Percentiles rank a stretch among this genome's conserved stretches.
Conservation (phyloP, 2,113 vertebrate genomes). For the Lethenteron reissneri region DNA sequence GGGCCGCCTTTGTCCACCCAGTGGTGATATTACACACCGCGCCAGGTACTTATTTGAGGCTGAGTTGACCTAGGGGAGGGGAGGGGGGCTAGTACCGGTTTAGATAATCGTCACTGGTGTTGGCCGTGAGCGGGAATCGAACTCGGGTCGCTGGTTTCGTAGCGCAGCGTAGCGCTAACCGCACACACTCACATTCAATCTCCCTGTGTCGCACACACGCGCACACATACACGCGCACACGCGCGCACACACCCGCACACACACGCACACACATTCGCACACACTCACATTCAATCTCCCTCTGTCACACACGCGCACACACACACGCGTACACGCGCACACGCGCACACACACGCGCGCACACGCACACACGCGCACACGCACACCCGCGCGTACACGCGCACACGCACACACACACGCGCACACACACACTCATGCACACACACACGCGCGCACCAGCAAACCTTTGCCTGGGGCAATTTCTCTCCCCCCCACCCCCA, state of each 20-base stretch:
- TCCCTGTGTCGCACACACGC: not conserved
- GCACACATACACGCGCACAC: not conserved
- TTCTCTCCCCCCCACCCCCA: not conserved
- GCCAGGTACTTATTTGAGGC: no score
- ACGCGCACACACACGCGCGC: not conserved
- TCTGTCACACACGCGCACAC: not conserved
- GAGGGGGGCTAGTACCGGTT: no score
- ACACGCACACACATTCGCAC: not conserved
- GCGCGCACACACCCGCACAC: not conserved
- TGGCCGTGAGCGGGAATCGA: no score
- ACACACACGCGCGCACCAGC: not conserved
- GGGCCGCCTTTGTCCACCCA: no score
- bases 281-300: no score
- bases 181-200: no score
- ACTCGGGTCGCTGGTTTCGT: no score
- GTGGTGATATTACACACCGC: no score
- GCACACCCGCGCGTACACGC: not conserved
- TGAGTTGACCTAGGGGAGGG: no score
- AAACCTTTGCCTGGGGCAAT: not conserved
- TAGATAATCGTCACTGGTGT: no score
- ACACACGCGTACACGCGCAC: not conserved
- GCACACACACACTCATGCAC: not conserved
- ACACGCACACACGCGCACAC: not conserved
- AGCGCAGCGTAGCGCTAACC: no score
- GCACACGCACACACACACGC: not conserved